These are phyloP conservation scores for Caretta caretta DNA, from an alignment of 2,113 vertebrate genomes.

Conservation along the genomic window DNA sequence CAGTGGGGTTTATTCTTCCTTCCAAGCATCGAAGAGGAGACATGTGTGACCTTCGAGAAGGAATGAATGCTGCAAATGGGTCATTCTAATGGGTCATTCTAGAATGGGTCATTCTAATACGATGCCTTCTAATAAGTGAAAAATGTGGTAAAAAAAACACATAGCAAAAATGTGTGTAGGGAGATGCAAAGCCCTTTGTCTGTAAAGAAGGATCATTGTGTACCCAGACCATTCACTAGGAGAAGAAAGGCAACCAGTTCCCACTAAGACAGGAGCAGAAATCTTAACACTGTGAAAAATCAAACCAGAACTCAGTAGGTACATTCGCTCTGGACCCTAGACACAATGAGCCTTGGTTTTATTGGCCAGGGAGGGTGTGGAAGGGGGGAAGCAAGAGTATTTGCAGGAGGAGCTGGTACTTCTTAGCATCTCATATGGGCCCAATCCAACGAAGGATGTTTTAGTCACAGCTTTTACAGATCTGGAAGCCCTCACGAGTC, in stretches of 20 bases:
- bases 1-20: not conserved
- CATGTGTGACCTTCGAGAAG: not conserved
- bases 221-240: no score
- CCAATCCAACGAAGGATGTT: accelerated
- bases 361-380: not conserved
- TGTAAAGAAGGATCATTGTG: not conserved
- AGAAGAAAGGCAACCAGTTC: not conserved
- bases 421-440: accelerated
- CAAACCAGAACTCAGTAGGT: not conserved
- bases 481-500: not conserved
- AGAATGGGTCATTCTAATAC: not conserved
- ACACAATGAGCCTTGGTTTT: not conserved
- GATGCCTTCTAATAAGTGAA: not conserved
- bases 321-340: not conserved
- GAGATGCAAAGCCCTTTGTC: not conserved
- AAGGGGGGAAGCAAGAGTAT: not conserved
- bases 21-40: not conserved
- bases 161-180: not conserved
- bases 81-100: not conserved
- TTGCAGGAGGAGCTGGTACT: not conserved
- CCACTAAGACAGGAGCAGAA: not conserved
- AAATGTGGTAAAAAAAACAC: not conserved
- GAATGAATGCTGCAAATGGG: not conserved
- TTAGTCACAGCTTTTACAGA: accelerated
- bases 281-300: not conserved